A percentile compares a stretch with the other conserved stretches of the same genome.
Conservation (phyloP, 2,113 vertebrate species). For the Pogona vitticeps region DNA sequence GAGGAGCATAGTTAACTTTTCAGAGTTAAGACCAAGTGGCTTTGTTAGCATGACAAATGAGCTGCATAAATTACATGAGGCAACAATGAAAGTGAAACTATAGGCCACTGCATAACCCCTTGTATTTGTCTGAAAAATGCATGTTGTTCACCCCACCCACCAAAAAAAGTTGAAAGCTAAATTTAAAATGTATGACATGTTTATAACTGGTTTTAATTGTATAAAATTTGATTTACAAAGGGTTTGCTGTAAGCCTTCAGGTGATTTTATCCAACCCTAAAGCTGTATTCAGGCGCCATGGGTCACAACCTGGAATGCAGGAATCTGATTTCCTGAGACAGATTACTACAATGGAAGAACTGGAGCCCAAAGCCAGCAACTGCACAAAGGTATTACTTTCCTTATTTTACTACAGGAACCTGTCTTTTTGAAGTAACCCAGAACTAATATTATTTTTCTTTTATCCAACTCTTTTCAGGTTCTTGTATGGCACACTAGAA, state of each 20-base stretch:
- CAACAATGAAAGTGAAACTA: neutral
- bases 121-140: neutral
- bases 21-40: constrained; percentile 8
- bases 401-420: neutral
- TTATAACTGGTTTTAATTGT: constrained; percentile 30
- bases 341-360: constrained; percentile 92
- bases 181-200: neutral
- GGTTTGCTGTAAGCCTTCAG: constrained; percentile 95
- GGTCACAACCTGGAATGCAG: constrained; percentile 98
- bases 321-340: constrained; percentile 98
- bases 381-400: constrained; percentile 89
- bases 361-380: constrained; percentile 96
- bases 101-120: neutral
- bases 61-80: neutral
- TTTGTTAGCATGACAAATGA: neutral
- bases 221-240: constrained; percentile 71
- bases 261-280: constrained; percentile 92
- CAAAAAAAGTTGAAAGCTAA: neutral
- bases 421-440: fast-evolving
- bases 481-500: constrained; percentile 98
- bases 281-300: constrained; percentile 93
- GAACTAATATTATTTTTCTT: constrained; percentile 39
- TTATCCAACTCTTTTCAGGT: constrained; percentile 77
- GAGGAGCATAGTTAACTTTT: constrained; percentile 16
- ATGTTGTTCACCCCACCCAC: no score